Evolutionary conservation across 2,797 vertebrate genomes (phyloP).

Genomic region (Tamandua tetradactyla): DNA sequence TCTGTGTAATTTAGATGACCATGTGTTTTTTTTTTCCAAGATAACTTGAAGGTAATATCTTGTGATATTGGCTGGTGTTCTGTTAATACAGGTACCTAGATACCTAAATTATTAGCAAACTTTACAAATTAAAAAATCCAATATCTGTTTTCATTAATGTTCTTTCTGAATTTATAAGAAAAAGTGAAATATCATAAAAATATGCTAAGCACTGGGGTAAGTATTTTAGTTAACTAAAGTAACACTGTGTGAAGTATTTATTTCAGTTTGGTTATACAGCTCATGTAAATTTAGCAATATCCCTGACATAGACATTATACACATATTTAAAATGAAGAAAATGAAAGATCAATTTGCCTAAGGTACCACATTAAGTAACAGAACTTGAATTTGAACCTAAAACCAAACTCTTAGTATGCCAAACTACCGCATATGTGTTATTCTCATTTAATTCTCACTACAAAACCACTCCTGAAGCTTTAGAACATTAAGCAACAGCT

Average conservation of each 20-base stretch:
- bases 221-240: background rate
- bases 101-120: background rate
- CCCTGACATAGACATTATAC: background rate
- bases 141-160: background rate
- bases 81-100: background rate
- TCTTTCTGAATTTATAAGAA: background rate
- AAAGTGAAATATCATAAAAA: constrained; percentile 2
- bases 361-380: background rate
- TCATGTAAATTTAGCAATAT: background rate
- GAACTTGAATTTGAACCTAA: background rate
- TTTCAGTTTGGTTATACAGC: background rate
- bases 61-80: background rate
- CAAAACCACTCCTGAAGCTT: background rate
- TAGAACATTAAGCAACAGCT: background rate
- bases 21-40: too few species aligned
- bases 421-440: background rate
- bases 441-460: background rate
- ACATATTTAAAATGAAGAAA: background rate
- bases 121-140: background rate
- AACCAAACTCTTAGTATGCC: background rate
- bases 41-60: background rate
- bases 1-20: too few species aligned
- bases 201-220: background rate
- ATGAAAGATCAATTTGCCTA: background rate
- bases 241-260: background rate